A percentile compares a stretch with the other conserved stretches of the same genome.
Evolutionary conservation across 2,113 vertebrate genomes (phyloP).

Genomic region (Tragelaphus imberbis): DNA sequence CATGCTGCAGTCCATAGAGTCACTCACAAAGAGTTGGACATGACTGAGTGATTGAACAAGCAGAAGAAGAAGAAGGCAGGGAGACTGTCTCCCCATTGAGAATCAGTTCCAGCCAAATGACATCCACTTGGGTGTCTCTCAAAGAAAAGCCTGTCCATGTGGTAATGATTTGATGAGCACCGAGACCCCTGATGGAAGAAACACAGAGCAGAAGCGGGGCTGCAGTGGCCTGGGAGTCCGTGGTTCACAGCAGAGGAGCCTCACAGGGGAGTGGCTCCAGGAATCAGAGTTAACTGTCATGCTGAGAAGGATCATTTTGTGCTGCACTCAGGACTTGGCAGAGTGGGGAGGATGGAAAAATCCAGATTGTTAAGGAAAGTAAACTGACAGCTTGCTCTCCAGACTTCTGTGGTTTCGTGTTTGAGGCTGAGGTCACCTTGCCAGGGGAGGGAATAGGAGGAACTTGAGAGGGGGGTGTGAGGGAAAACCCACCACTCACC

Average conservation of each 20-base stretch:
- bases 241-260: background rate
- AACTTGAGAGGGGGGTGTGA: background rate
- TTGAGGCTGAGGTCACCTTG: background rate
- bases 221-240: background rate
- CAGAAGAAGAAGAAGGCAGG: background rate
- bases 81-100: background rate
- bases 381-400: background rate
- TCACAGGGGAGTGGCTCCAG: background rate
- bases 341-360: background rate
- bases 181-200: background rate
- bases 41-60: background rate
- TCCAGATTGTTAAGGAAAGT: background rate
- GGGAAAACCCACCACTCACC: background rate
- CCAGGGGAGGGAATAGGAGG: background rate
- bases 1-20: background rate
- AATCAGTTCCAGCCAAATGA: background rate
- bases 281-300: background rate
- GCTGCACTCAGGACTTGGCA: background rate
- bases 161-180: background rate
- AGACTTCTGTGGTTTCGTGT: background rate
- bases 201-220: background rate
- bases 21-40: background rate
- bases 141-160: background rate
- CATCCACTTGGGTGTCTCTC: background rate
- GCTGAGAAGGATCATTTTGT: background rate